These are phyloP conservation scores for Heliconius aoede DNA, from an alignment of 2,888 invertebrate species.

Conservation along the genomic window DNA sequence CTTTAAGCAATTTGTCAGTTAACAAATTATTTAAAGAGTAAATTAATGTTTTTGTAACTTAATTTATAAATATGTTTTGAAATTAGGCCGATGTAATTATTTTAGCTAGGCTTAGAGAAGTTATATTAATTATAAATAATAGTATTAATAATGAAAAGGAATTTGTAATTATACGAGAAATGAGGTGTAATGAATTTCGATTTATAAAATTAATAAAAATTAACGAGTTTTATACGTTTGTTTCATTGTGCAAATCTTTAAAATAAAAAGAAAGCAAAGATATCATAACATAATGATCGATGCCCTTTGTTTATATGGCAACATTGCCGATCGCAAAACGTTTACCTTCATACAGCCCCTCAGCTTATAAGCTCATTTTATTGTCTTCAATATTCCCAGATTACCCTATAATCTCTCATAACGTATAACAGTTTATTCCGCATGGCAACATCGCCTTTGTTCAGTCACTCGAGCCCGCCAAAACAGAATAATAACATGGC, in stretches of 20 bases:
- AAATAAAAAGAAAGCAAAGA: constrained; percentile 18
- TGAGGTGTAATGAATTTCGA: constrained; percentile 81
- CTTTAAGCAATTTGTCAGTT: constrained; percentile 57
- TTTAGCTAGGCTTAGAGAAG: constrained; percentile 73
- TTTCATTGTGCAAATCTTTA: constrained; percentile 36
- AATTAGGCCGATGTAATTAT: constrained; percentile 76
- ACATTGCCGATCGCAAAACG: constrained; percentile 59
- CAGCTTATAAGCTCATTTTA: constrained; percentile 78
- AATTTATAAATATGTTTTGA: constrained; percentile 70
- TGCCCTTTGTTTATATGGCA: constrained; percentile 51
- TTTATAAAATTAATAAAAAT: constrained; percentile 84
- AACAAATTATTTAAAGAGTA: constrained; percentile 59
- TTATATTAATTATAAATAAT: constrained; percentile 75
- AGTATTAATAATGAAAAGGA: constrained; percentile 76
- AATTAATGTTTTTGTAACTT: constrained; percentile 70
- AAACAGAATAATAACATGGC: constrained; percentile 81
- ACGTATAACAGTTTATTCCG: constrained; percentile 82
- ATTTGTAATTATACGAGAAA: constrained; percentile 80
- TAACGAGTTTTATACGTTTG: constrained; percentile 77
- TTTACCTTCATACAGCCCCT: constrained; percentile 61
- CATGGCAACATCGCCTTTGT: constrained; percentile 81
- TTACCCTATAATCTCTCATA: constrained; percentile 82
- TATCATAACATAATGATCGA: constrained; percentile 43
- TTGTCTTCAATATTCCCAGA: constrained; percentile 84
- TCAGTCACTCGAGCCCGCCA: constrained; percentile 79